Evolutionary conservation across 2,888 invertebrate species (phyloP), one percentile per base, ranked within the genome.

Genomic region (Eledone cirrhosa): DNA sequence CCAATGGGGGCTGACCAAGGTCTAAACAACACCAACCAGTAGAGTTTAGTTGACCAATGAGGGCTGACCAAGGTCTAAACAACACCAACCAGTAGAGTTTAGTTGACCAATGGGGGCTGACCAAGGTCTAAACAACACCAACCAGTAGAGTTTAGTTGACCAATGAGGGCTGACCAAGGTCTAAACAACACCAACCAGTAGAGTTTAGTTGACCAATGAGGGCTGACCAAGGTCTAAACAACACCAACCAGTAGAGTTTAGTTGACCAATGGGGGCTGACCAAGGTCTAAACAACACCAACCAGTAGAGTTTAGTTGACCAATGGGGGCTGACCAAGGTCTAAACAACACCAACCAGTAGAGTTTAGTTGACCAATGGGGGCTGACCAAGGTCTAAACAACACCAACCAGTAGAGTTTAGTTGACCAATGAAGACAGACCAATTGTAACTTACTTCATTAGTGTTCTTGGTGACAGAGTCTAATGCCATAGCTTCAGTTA

Each of bases 161-260:
- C n/a, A n/a, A n/a, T n/a, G n/a, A n/a, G 33, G n/a, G 80, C 16
- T 77, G 77, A 41, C n/a, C 47, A 48, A 47, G 11, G n/a, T 24
- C 76, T 29, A n/a, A 78, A 31, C 24, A 67, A 84, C 84, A 78
- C 79, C 83, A 80, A 84, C 80, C 13, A 80, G 77, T 19, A 83
- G 79, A 59, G 77, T 82, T n/a, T n/a, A n/a, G n/a, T n/a, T n/a
- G n/a, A n/a, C n/a, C n/a, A n/a, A n/a, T n/a, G n/a, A n/a, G 33
- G n/a, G 80, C 16, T 77, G 77, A 41, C n/a, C 47, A 48, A 47
- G 11, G n/a, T 24, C 76, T 29, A n/a, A 78, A 31, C 24, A 67
- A 84, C 84, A 78, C 79, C 83, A 80, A 84, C 80, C 13, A 80
- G 77, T 19, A 83, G 79, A 59, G 77, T 82, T n/a, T n/a, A n/a